Percentiles rank a stretch among this genome's conserved stretches.
These are phyloP conservation scores for Salmo trutta DNA, from an alignment of 2,797 vertebrate genomes.

Conservation along the genomic window DNA sequence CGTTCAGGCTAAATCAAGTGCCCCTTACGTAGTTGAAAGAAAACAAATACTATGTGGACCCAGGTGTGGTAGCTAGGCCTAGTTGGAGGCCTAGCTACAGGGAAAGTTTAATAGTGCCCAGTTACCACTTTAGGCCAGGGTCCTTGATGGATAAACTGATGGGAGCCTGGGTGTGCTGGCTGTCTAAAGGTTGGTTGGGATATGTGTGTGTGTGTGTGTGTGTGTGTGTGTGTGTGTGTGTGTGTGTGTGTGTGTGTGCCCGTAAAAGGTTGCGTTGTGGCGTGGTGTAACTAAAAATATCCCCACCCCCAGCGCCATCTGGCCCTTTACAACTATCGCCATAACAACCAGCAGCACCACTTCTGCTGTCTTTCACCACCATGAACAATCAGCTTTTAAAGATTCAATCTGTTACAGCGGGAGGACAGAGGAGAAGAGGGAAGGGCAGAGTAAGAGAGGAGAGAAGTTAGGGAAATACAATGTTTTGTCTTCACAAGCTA, in stretches of 20 bases:
- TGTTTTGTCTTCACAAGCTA: not conserved
- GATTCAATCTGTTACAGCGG: not conserved
- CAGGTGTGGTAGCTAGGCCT: too few species aligned
- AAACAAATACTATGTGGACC: too few species aligned
- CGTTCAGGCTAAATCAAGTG: too few species aligned
- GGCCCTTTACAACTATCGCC: too few species aligned
- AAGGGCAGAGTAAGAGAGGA: not conserved
- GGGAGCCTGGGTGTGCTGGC: conserved; percentile 51
- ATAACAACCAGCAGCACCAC: conserved; percentile 17
- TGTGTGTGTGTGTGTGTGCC: too few species aligned
- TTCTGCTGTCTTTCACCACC: conserved; percentile 52
- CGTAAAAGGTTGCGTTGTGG: conserved; percentile 53
- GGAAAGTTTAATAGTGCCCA: too few species aligned
- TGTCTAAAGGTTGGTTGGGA: conserved; percentile 17
- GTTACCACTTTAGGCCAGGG: too few species aligned
- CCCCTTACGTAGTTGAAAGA: too few species aligned
- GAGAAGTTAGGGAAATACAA: not conserved
- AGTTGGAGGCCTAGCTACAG: too few species aligned
- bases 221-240: not conserved
- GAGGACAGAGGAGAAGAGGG: not conserved
- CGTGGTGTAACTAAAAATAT: conserved; percentile 46
- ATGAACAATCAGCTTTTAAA: conserved; percentile 18
- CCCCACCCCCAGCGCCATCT: too few species aligned
- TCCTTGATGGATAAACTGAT: not conserved
- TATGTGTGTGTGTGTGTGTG: not conserved